Evolutionary conservation across 2,888 invertebrate species (phyloP), one percentile per base, ranked within the genome.

Genomic region (Escarpia spicata): DNA sequence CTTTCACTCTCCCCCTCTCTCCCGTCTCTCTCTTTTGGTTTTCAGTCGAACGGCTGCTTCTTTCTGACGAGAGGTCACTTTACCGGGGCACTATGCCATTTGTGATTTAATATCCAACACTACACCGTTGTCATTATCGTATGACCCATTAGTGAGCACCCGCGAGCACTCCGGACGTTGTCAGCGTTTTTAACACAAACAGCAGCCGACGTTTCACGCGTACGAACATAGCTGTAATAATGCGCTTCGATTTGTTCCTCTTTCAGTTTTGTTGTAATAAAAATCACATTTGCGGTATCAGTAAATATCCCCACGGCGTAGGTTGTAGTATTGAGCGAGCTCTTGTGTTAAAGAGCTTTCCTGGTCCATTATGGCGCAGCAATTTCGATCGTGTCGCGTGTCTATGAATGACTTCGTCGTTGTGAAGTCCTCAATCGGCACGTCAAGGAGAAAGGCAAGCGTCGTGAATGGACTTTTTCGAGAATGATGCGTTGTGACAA

Each of bases 261-360:
- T 75, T 26, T 75, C 26, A 26, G 75, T n/a, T 75, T 26, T 75
- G 75, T 75, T 19, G 75, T 75, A 75, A 19, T 19, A 75, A 26
- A 75, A 75, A 75, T 75, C 75, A 75, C 75, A 75, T 75, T 75
- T 75, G 75, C 75, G 19, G 26, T 26, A n/a, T 26, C 26, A 19
- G n/a, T 75, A 75, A 75, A 75, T 75, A n/a, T 75, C n/a, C 75
- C 52, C 75, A 26, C 75, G 75, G 19, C n/a, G 75, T 75, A 75
- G 19, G 10, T 52, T 52, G 19, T 75, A 6, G 75, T 75, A 75
- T n/a, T 8, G 75, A 26, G 75, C 6, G 52, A 6, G 75, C 75
- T 19, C 75, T 75, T 75, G 75, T 75, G n/a, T 75, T 75, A 75
- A 75, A 75, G 75, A n/a, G 75, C 75, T 75, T 75, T 75, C n/a